Conservation (phyloP, 2,888 invertebrate genomes). For the Caenorhabditis imperialis region DNA sequence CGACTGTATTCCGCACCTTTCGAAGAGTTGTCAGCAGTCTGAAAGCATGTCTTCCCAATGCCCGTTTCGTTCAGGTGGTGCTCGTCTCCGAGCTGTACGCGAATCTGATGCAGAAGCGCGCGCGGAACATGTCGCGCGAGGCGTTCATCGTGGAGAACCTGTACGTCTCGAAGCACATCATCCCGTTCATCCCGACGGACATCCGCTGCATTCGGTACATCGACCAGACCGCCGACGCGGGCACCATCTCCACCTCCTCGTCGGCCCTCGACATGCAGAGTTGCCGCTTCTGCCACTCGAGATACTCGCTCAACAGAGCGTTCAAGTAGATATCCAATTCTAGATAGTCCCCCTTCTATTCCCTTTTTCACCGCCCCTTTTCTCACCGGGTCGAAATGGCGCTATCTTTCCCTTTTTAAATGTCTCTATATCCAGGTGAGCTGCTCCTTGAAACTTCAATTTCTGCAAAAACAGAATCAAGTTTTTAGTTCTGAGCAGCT, state of each 20-base stretch:
- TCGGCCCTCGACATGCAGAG: conserved; percentile 74
- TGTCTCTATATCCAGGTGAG: conserved; percentile 33
- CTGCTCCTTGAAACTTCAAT: conserved; percentile 30
- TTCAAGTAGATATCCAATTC: too few relatives aligned
- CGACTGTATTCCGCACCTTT: too few relatives aligned
- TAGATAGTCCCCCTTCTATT: neutral
- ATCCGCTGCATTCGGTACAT: conserved; percentile 77
- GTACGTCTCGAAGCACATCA: conserved; percentile 78
- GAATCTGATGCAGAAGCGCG: conserved; percentile 77
- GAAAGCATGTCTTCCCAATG: too few relatives aligned
- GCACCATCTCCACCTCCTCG: conserved; percentile 68
- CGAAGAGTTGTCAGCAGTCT: too few relatives aligned
- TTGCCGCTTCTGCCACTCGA: conserved; percentile 77
- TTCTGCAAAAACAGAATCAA: conserved; percentile 1
- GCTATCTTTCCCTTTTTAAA: conserved; percentile 7
- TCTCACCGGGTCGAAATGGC: conserved; percentile 13
- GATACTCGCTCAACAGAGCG: conserved; percentile 57
- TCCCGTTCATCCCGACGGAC: conserved; percentile 78
- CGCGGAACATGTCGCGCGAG: conserved; percentile 70
- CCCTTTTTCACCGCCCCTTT: conserved; percentile 9
- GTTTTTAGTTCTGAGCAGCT: conserved; percentile 30
- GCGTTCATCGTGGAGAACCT: conserved; percentile 78
- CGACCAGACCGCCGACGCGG: conserved; percentile 70
- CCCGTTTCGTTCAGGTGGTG: conserved; percentile 78
- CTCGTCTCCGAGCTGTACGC: conserved; percentile 78